A percentile compares a stretch with the other conserved stretches of the same genome.
phyloP scores from a whole-genome alignment of 2,113 vertebrate species.

The Myotis brandtii region DNA sequence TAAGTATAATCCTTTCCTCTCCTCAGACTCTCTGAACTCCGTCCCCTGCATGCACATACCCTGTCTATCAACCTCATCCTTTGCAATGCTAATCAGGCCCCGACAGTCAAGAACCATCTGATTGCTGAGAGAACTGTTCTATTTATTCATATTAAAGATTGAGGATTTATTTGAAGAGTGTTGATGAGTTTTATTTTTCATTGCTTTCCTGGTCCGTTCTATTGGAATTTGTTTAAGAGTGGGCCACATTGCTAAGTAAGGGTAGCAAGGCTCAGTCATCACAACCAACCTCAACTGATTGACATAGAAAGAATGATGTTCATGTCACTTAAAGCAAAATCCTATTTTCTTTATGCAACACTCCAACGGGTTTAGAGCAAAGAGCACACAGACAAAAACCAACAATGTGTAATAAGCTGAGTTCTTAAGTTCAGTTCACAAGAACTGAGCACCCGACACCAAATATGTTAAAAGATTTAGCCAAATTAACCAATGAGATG shows the following conservation, averaged over 20 bases:
- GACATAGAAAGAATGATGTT: background rate
- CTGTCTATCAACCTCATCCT: background rate
- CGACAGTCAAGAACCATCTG: background rate
- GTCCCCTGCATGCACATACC: background rate
- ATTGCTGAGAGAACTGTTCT: background rate
- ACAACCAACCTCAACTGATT: background rate
- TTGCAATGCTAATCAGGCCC: background rate
- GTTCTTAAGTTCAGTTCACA: background rate
- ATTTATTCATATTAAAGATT: background rate
- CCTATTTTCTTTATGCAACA: background rate
- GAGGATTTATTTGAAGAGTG: background rate
- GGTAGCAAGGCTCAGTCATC: background rate
- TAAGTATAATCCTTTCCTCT: conserved; percentile 49
- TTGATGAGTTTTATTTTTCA: background rate
- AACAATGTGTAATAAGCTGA: background rate
- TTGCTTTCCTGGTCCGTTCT: background rate
- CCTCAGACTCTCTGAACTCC: conserved; percentile 22
- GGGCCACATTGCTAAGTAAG: background rate
- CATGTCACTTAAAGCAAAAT: background rate
- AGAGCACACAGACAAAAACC: background rate
- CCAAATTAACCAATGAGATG: background rate
- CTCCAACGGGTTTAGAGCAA: background rate
- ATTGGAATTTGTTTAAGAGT: background rate
- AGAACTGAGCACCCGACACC: background rate
- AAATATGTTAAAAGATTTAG: background rate